Percentiles rank a stretch among this genome's conserved stretches.
Conservation (phyloP, 2,797 vertebrate genomes). For the Scomberomorus guttatus region DNA sequence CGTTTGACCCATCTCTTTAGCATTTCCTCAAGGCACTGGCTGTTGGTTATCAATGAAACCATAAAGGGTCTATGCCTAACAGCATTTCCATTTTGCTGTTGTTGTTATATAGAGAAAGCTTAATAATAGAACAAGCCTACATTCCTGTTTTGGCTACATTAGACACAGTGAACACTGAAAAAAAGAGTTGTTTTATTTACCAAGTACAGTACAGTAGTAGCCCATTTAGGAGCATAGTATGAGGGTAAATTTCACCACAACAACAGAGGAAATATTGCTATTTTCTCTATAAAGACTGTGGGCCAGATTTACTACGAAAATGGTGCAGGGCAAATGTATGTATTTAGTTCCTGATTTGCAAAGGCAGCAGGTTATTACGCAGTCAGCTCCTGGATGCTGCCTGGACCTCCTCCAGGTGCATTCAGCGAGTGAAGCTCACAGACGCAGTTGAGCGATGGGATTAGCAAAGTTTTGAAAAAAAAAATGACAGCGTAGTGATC, state of each 20-base stretch:
- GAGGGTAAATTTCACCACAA: not conserved
- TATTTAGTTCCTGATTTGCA: not conserved
- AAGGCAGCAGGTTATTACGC: too few relatives aligned
- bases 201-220: not conserved
- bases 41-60: conserved; percentile 46
- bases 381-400: not conserved
- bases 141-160: not conserved
- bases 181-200: conserved; percentile 4
- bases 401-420: not conserved
- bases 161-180: not conserved
- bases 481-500: too few relatives aligned
- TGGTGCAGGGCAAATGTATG: not conserved
- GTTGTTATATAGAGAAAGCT: not conserved
- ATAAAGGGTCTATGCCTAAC: conserved; percentile 19
- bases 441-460: not conserved
- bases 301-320: not conserved
- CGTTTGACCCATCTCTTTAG: conserved; percentile 45
- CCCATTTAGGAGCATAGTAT: not conserved
- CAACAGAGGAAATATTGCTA: not conserved
- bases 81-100: conserved; percentile 16
- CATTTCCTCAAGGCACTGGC: conserved; percentile 33
- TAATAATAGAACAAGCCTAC: not conserved
- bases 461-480: not conserved
- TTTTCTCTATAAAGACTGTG: not conserved
- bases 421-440: too few relatives aligned